Evolutionary conservation across 1,140 invertebrate species (phyloP), one percentile per base, ranked within the genome.

Genomic region (Holotrichia oblita): DNA sequence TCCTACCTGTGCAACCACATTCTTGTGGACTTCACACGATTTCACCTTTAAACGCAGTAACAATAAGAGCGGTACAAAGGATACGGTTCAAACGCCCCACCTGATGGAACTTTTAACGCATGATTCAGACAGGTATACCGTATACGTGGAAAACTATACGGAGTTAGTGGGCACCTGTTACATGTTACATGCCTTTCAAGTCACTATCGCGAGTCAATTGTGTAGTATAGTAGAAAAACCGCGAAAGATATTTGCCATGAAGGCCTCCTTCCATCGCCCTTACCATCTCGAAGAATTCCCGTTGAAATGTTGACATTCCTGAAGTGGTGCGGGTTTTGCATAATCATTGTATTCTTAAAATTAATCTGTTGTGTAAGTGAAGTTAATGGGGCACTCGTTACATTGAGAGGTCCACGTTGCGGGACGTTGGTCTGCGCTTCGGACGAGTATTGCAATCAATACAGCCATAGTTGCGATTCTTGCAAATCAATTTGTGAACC

Each of bases 71-170:
- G 44, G 44, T 48, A 48, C 44, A 17, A 48, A 48, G 44, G 44
- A 48, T 14, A 48, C 44, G n/a, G 12, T 24, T 55, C 48, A 55
- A 55, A 55, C 17, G 48, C 61, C 61, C 61, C 61, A 69, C 61
- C 20, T 69, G 61, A 8, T 20, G 22, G 61, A 24, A 69, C 61
- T 69, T 69, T 69, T 69, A 69, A 69, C 61, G 61, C 20, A 4
- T 69, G 61, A 69, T 69, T 69, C 61, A 69, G 22, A 69, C 61
- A 69, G 61, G 61, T 69, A 69, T 8, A 8, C 8, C 8, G 61
- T 69, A 22, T 69, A 69, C 61, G 61, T 69, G 61, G 20, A 20
- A 69, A 69, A 20, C 61, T 9, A 24, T 34, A 12, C 61, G 61
- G 24, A 69, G 4, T 6, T 17, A 48, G 61, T 8, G 22, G 8